Conservation (phyloP, 2,113 vertebrate genomes). For the Xiphias gladius region DNA sequence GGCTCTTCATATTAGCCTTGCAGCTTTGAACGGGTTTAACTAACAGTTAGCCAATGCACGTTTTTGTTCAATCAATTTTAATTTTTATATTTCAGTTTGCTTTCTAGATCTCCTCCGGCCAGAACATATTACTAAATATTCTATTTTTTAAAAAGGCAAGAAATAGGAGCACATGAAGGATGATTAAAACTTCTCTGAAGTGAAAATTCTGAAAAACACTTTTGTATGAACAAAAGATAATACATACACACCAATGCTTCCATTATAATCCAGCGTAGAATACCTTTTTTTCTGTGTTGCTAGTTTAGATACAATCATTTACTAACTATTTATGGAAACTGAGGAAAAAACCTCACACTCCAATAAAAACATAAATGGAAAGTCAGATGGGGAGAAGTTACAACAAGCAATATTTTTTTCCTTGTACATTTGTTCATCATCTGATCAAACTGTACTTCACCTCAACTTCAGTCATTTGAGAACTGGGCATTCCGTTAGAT, state of each 20-base stretch:
- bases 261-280: not conserved
- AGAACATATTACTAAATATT: not conserved
- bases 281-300: not conserved
- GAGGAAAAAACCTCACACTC: not conserved
- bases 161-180: not conserved
- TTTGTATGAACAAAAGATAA: not conserved
- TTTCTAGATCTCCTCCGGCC: not conserved
- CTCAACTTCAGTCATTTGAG: not conserved
- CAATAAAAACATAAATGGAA: not conserved
- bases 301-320: not conserved
- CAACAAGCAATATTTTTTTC: not conserved
- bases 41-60: not conserved
- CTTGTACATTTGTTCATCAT: not conserved
- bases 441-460: not conserved
- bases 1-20: not conserved
- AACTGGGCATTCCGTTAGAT: not conserved
- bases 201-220: not conserved
- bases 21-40: not conserved
- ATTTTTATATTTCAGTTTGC: not conserved
- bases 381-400: not conserved
- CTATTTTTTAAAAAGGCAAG: not conserved
- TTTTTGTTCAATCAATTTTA: too few relatives aligned
- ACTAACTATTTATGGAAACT: too few relatives aligned
- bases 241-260: not conserved
- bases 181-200: not conserved